Conservation (phyloP, 1,140 invertebrate species). For the Bombus cullumanus region DNA sequence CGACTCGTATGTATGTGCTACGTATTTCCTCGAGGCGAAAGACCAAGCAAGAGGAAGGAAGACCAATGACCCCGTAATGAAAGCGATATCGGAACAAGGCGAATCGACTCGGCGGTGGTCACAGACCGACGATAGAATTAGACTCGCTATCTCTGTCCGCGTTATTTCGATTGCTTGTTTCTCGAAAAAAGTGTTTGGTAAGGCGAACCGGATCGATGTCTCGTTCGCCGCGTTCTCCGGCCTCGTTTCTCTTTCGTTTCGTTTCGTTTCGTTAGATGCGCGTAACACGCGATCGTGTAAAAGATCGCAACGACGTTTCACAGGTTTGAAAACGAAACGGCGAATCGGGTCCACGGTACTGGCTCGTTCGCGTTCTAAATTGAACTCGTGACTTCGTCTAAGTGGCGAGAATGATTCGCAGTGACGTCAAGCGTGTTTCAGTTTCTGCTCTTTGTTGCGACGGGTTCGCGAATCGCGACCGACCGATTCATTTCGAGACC, state of each 20-base stretch:
- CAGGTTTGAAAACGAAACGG: conserved; percentile 40
- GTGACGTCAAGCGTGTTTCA: conserved; percentile 61
- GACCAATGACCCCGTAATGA: conserved; percentile 74
- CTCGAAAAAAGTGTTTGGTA: too few relatives aligned
- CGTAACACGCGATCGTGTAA: neutral
- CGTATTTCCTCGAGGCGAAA: conserved; percentile 30
- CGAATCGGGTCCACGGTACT: conserved; percentile 48
- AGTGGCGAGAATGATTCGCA: conserved; percentile 73
- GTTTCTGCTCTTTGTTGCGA: conserved; percentile 4
- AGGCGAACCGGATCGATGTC: too few relatives aligned
- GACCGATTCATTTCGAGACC: neutral
- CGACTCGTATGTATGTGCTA: neutral
- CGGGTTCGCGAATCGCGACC: neutral
- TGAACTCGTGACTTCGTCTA: conserved; percentile 74
- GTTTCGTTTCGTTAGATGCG: neutral
- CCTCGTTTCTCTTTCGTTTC: neutral
- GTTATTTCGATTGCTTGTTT: neutral
- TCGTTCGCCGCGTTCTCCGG: too few relatives aligned
- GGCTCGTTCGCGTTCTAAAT: conserved; percentile 73
- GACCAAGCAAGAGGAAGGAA: conserved; percentile 57
- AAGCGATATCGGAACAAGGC: conserved; percentile 37
- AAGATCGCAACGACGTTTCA: neutral
- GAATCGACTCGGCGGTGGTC: neutral
- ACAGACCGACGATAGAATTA: too few relatives aligned
- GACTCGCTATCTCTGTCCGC: neutral